A percentile compares a stretch with the other conserved stretches of the same genome.
Evolutionary conservation across 2,797 vertebrate genomes (phyloP).

Genomic region (Dicrostonyx torquatus): DNA sequence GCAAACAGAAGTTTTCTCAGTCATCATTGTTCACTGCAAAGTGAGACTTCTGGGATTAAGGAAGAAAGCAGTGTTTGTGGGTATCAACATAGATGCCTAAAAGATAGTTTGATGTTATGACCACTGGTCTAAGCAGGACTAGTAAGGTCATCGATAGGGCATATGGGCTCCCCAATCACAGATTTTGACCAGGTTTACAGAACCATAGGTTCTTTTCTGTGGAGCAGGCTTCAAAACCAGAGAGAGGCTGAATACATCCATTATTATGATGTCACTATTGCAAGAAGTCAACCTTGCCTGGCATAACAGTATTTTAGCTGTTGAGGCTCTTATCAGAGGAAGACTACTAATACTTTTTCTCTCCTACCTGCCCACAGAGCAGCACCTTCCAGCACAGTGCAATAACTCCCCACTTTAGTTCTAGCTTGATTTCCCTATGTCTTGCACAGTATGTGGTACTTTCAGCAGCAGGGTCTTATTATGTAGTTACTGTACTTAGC

Average conservation of each 20-base stretch:
- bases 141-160: neutral
- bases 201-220: neutral
- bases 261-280: neutral
- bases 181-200: neutral
- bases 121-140: neutral
- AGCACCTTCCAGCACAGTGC: neutral
- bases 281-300: neutral
- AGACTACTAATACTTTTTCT: neutral
- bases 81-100: neutral
- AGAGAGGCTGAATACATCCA: neutral
- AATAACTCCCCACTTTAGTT: neutral
- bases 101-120: neutral
- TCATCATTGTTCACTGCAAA: neutral
- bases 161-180: neutral
- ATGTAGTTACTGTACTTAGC: neutral
- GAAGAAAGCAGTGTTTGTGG: neutral
- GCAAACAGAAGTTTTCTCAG: neutral
- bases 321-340: neutral
- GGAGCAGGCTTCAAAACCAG: neutral
- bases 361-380: neutral
- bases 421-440: neutral
- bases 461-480: neutral
- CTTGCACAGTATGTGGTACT: neutral
- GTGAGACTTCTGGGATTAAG: neutral
- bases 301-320: neutral